A percentile compares a stretch with the other conserved stretches of the same genome.
phyloP scores from a whole-genome alignment of 2,888 invertebrate species.

The Ectropis crepuscularia region DNA sequence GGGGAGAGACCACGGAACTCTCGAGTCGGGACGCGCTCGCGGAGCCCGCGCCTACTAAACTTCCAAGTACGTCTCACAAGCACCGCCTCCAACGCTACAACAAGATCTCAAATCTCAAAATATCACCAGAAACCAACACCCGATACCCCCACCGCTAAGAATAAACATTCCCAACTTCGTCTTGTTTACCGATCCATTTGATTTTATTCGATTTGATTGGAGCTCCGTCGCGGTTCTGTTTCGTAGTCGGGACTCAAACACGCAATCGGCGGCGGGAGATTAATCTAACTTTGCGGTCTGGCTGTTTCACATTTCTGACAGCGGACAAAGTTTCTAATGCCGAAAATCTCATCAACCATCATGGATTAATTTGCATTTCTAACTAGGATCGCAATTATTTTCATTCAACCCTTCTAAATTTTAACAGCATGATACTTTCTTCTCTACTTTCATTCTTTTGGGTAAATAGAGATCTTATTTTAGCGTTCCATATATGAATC shows the following conservation, averaged over 20 bases:
- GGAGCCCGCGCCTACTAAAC: slow-evolving; percentile 85
- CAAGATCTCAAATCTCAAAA: slow-evolving; percentile 71
- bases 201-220: slow-evolving; percentile 42
- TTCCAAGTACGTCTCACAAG: slow-evolving; percentile 83
- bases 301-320: slow-evolving; percentile 43
- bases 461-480: slow-evolving; percentile 69
- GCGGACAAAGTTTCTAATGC: slow-evolving; percentile 40
- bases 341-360: slow-evolving; percentile 35
- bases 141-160: slow-evolving; percentile 22
- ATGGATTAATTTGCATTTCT: slow-evolving; percentile 32
- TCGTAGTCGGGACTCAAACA: slow-evolving; percentile 29
- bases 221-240: slow-evolving; percentile 34
- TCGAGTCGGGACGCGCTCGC: slow-evolving; percentile 81
- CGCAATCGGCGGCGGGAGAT: slow-evolving; percentile 35
- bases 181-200: slow-evolving; percentile 30
- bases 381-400: slow-evolving; percentile 25
- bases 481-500: slow-evolving; percentile 48
- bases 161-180: slow-evolving; percentile 28
- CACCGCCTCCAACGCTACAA: slow-evolving; percentile 60
- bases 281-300: slow-evolving; percentile 42
- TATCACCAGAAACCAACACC: slow-evolving; percentile 19
- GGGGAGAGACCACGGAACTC: slow-evolving; percentile 74
- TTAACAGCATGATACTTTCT: slow-evolving; percentile 16
- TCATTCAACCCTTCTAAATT: slow-evolving; percentile 26
- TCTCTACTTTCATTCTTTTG: slow-evolving; percentile 5